Evolutionary conservation across 2,888 invertebrate species (phyloP), one percentile per base, ranked within the genome.

Genomic region (Rotaria sp.): DNA sequence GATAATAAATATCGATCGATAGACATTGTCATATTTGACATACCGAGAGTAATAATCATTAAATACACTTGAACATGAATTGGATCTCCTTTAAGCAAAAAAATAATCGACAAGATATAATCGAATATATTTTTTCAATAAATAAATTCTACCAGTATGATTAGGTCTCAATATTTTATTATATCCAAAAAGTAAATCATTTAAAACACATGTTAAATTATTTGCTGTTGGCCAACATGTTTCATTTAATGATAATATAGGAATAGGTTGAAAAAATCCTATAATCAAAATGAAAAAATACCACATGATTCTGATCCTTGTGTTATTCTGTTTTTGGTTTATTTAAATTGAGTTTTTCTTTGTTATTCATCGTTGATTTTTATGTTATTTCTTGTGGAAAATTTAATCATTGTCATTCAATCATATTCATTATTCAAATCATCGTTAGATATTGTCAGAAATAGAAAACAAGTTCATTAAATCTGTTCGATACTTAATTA

Each of bases 211-310:
- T 13, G 80, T 80, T 80, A 80, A 80, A 80, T 80, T 80, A 45
- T 80, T 80, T 10, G 80, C 80, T 15, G n/a, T 80, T 45, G 80
- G 80, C 80, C 80, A 80, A 80, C 80, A 80, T n/a, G 30, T 67
- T 67, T 67, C 67, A 67, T 67, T 30, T 21, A 67, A 35, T 8
- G 67, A 67, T 18, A 35, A 18, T 35, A 67, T 38, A 30, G 18
- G 15, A 2, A 21, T 7, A 8, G 67, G 21, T 67, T 67, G 67
- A 15, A 67, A 18, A 67, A 35, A 18, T 38, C 21, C 13, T 18
- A 35, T 0, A 35, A 0, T 18, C 21, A 67, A 18, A 35, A 67
- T 8, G 30, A 67, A 35, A 4, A 38, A 11, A 35, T 35, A 67
- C 67, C 67, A 38, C 67, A 67, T 67, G 1, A 7, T 21, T 67